A percentile compares a stretch with the other conserved stretches of the same genome.
These are phyloP conservation scores for Dendrocincla tyrannina DNA, from an alignment of 2,797 vertebrate species.

Conservation along the genomic window DNA sequence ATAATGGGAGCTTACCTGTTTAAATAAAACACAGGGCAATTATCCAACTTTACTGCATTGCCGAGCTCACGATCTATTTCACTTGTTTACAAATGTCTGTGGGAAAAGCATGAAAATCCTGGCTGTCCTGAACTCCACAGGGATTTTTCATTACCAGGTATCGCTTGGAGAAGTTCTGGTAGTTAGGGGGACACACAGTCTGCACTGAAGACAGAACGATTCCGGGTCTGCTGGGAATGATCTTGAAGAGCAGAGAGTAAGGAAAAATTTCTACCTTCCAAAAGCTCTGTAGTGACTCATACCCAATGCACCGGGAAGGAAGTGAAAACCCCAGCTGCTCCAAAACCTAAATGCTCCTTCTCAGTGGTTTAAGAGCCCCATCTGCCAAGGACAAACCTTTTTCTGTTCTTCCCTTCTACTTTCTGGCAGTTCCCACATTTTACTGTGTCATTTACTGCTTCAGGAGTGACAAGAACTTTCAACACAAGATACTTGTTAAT, in stretches of 20 bases:
- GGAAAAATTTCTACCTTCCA: background rate
- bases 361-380: background rate
- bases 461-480: background rate
- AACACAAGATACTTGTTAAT: background rate
- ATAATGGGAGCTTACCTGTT: background rate
- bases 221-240: background rate
- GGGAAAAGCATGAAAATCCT: background rate
- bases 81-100: background rate
- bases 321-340: background rate
- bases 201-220: background rate
- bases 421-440: background rate
- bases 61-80: background rate
- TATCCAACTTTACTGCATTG: background rate
- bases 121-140: background rate
- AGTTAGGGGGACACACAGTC: background rate
- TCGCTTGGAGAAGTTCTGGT: background rate
- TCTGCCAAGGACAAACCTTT: background rate
- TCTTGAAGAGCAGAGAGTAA: background rate
- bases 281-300: background rate
- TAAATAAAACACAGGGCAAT: background rate
- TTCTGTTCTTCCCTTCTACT: background rate
- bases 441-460: background rate
- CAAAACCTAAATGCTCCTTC: background rate
- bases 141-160: background rate
- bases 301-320: background rate